Conservation (phyloP, 2,113 vertebrate species). For the Zeus faber region DNA sequence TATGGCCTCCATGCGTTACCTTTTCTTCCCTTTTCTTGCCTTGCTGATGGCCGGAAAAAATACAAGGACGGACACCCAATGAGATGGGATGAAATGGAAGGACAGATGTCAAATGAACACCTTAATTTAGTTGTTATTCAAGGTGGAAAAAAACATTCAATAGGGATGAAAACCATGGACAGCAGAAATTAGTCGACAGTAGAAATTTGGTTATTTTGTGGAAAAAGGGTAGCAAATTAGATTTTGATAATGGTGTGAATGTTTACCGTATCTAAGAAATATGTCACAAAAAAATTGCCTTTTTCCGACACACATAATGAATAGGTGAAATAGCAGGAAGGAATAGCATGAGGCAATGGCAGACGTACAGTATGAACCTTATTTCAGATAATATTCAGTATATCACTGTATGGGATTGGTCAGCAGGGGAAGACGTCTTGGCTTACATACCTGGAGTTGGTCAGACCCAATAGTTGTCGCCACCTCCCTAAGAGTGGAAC, state of each 20-base stretch:
- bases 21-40: conserved; percentile 58
- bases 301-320: no score
- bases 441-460: conserved; percentile 76
- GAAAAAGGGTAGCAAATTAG: no score
- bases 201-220: no score
- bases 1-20: conserved; percentile 40
- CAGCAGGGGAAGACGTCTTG: neutral
- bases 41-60: conserved; percentile 48
- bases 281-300: no score
- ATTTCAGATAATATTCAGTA: neutral
- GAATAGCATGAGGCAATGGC: neutral
- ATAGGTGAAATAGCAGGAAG: neutral
- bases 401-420: neutral
- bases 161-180: neutral
- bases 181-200: neutral
- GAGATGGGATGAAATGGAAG: conserved; percentile 36
- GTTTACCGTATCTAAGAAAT: no score
- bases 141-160: neutral
- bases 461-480: conserved; percentile 82
- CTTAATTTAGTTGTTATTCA: neutral
- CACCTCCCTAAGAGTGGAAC: conserved; percentile 74
- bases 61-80: conserved; percentile 18
- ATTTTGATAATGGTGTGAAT: no score
- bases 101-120: conserved; percentile 10
- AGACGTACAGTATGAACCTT: neutral